Evolutionary conservation across 2,113 vertebrate species (phyloP).

Genomic region (Raphicerus campestris): DNA sequence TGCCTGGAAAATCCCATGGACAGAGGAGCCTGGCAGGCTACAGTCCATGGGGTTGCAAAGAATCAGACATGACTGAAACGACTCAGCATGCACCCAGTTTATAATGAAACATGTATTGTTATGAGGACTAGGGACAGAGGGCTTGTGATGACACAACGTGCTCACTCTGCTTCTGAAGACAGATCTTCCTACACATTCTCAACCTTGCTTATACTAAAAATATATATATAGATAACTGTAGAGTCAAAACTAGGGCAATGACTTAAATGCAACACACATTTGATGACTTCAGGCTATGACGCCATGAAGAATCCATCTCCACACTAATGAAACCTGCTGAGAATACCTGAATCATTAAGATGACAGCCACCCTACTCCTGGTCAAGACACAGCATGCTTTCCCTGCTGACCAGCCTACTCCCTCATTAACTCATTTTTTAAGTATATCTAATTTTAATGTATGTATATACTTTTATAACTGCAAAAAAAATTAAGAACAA

Average conservation of each 20-base stretch:
- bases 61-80: background rate
- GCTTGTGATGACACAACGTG: background rate
- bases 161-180: background rate
- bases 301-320: background rate
- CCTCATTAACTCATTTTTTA: background rate
- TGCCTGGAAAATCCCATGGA: background rate
- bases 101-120: background rate
- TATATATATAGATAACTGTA: background rate
- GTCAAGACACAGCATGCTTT: background rate
- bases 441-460: background rate
- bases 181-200: background rate
- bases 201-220: background rate
- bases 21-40: background rate
- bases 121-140: background rate
- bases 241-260: background rate
- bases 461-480: background rate
- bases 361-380: background rate
- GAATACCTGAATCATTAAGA: background rate
- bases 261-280: background rate
- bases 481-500: background rate
- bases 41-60: background rate
- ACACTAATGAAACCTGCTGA: background rate
- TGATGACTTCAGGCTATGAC: background rate
- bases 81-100: background rate
- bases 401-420: background rate